Evolutionary conservation across 1,140 invertebrate genomes (phyloP), one percentile per base, ranked within the genome.

Genomic region (Bombus sylvicola): DNA sequence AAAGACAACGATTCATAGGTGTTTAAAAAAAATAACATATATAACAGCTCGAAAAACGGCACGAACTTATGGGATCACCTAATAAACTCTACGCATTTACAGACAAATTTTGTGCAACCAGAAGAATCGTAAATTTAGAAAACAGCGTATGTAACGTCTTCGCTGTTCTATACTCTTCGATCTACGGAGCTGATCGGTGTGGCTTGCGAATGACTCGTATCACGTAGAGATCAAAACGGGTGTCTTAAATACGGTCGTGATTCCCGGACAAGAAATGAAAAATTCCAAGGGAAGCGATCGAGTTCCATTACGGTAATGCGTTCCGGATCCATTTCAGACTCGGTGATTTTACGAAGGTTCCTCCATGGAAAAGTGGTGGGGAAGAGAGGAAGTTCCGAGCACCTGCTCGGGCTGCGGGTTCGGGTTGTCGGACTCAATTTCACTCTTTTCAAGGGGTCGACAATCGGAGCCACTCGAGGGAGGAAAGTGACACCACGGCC

Each of bases 391-490:
- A 28, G 59, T 37, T 13, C 43, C 85, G 43, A 83, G 90, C 90
- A 90, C 84, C 89, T 90, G 89, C 89, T 81, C 39, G 79, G 68
- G 59, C 62, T 81, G 80, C 76, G 85, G 85, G 80, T 81, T 81
- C 83, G 74, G 77, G 39, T 82, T 87, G 82, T 87, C 71, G 69
- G 83, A 81, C 87, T 91, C 90, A 89, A 91, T 90, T 91, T 90
- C 87, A 91, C 78, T 90, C 90, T 89, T 91, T 91, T 91, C 84
- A 91, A 84, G 68, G 57, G 68, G 75, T 88, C 87, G 89, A 94
- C 94, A 95, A 95, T 95, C 90, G 93, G 37, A 90, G 74, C 92
- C 93, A 94, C 93, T 95, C 92, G 94, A 94, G 87, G 92, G 79
- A 89, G 92, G 80, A 92, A 93, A 94, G 87, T 90, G 93, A 94